A percentile compares a stretch with the other conserved stretches of the same genome.
These are phyloP conservation scores for Apteryx mantelli DNA, from an alignment of 2,113 vertebrate genomes.

Conservation along the genomic window DNA sequence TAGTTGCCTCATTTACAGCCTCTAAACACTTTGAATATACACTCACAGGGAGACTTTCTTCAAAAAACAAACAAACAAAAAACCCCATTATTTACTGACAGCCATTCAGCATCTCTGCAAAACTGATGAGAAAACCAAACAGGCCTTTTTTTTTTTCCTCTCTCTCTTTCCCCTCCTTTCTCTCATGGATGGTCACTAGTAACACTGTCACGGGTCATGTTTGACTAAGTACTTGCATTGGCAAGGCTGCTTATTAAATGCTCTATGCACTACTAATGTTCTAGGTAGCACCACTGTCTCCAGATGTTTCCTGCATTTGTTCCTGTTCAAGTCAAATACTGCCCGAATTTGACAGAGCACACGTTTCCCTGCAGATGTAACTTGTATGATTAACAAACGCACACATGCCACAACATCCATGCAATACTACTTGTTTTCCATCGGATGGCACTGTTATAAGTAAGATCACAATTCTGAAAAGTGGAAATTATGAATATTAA, in stretches of 20 bases:
- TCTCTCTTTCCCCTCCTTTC: no score
- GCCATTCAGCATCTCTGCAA: background rate
- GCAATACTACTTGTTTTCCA: background rate
- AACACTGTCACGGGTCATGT: background rate
- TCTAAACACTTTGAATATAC: background rate
- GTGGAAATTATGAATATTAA: background rate
- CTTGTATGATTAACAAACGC: background rate
- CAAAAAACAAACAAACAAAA: no score
- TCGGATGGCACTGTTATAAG: background rate
- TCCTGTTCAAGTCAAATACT: background rate
- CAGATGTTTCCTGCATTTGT: background rate
- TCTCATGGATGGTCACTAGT: no score
- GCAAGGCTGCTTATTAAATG: background rate
- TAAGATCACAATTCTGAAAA: background rate
- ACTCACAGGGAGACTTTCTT: background rate
- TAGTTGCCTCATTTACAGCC: background rate
- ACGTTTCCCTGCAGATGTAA: background rate
- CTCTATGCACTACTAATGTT: no score
- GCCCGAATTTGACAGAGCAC: background rate
- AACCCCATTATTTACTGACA: background rate
- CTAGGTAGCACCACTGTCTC: background rate
- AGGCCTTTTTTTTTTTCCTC: no score
- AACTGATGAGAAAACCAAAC: background rate
- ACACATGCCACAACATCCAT: background rate
- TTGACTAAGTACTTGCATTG: background rate